Base-by-base conservation (phyloP, 2,888 invertebrate genomes). In the Selenia dentaria region DNA sequence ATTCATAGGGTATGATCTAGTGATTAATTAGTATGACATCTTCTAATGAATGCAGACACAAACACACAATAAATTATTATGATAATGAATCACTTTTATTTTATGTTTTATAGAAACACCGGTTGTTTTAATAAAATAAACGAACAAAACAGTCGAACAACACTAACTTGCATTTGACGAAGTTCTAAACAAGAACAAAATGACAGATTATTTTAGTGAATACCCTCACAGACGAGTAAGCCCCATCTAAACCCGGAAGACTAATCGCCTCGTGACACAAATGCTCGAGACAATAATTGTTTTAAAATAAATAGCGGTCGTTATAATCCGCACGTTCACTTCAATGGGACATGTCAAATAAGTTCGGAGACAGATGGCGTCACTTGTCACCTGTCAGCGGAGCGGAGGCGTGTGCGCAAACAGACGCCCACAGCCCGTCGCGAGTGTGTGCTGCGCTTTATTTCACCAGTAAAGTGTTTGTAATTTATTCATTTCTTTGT, bases 251-350 rank as follows among this genome's bases (percentile, higher is more conserved):
- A 54, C 59, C 47, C 49, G 46, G 44, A 51, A 59, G 65, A 66
- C 50, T 52, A 53, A 64, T 62, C 57, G 56, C 42, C 43, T 41
- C 49, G 49, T 51, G 55, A 56, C 58, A 52, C 48, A 50, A 56
- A 43, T 44, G 42, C 39, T 43, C 32, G 24, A 45, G 41, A 49
- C 54, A 41, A n/a, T n/a, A n/a, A 58, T 53, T 53, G 57, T 57
- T 54, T 54, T 41, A 51, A 27, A 43, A 56, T 48, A 47, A 51
- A 59, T 57, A 43, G 45, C 44, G 29, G 38, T 49, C 49, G 53
- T 54, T 59, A 54, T 59, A 61, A 64, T 61, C 62, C 59, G 57
- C 56, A 51, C 49, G 54, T 57, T 55, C 51, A 47, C 55, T 51
- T 45, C 40, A 44, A 47, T 39, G 43, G 43, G 20, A 34, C 28